Evolutionary conservation across 2,797 vertebrate genomes (phyloP).

Genomic region (Limnodromus scolopaceus): DNA sequence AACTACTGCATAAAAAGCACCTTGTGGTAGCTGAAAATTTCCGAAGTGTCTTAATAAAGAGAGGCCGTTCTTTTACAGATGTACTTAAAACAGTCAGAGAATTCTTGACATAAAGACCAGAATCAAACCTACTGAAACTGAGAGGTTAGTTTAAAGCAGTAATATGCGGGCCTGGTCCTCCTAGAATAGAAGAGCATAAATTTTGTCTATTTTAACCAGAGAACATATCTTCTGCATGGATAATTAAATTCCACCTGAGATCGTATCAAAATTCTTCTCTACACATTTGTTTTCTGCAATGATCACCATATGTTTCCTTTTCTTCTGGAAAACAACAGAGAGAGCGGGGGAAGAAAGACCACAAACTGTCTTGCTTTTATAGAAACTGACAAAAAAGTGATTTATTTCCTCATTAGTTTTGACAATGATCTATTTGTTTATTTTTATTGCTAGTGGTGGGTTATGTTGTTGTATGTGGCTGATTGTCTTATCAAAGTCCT

Average conservation of each 20-base stretch:
- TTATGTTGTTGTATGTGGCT: neutral
- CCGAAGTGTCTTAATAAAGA: neutral
- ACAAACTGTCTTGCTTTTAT: neutral
- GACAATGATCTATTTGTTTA: conserved; percentile 12
- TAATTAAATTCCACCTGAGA: conserved; percentile 8
- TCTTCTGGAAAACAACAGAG: neutral
- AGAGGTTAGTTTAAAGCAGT: neutral
- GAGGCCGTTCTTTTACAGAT: accelerated
- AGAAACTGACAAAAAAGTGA: neutral
- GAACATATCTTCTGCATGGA: neutral
- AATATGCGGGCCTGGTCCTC: neutral
- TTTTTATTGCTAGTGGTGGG: neutral
- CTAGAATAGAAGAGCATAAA: neutral
- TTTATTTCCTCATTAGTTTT: conserved; percentile 35
- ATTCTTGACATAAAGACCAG: neutral
- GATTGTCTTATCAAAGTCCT: neutral
- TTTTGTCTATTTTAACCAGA: neutral
- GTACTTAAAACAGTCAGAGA: neutral
- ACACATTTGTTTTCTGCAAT: neutral
- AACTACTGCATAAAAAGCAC: neutral
- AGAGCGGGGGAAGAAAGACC: neutral
- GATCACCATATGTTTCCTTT: conserved; percentile 14
- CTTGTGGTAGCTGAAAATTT: neutral
- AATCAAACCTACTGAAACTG: neutral
- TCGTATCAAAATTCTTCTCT: neutral